Conservation (phyloP, 1,140 invertebrate species). For the Drosophila cardini region DNA sequence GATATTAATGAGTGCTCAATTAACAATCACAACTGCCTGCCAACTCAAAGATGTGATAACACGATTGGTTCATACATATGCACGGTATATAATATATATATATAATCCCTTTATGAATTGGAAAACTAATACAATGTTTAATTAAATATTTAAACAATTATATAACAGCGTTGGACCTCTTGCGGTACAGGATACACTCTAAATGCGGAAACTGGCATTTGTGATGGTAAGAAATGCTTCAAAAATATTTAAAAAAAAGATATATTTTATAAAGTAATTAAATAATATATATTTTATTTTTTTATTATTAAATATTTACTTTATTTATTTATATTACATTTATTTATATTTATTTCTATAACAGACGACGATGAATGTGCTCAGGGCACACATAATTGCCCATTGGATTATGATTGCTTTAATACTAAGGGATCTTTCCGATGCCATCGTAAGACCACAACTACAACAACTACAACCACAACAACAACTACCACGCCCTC, state of each 20-base stretch:
- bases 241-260: too few relatives aligned
- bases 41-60: slow-evolving; percentile 94
- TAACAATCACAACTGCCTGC: slow-evolving; percentile 86
- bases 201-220: slow-evolving; percentile 93
- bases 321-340: too few relatives aligned
- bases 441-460: slow-evolving; percentile 65
- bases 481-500: slow-evolving; percentile 46
- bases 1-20: slow-evolving; percentile 88
- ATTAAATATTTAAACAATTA: background rate
- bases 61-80: slow-evolving; percentile 94
- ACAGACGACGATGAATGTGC: slow-evolving; percentile 98
- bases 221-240: slow-evolving; percentile 89
- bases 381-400: slow-evolving; percentile 93
- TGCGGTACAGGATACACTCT: slow-evolving; percentile 99
- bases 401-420: slow-evolving; percentile 91
- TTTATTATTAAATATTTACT: background rate
- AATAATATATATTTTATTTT: too few relatives aligned
- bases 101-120: background rate
- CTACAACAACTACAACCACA: slow-evolving; percentile 56
- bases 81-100: slow-evolving; percentile 83
- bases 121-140: background rate
- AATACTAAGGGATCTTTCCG: slow-evolving; percentile 88
- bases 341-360: slow-evolving; percentile 11
- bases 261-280: too few relatives aligned
- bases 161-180: slow-evolving; percentile 86